A percentile compares a stretch with the other conserved stretches of the same genome.
Evolutionary conservation across 2,888 invertebrate species (phyloP).

Genomic region (Eilema depressum): DNA sequence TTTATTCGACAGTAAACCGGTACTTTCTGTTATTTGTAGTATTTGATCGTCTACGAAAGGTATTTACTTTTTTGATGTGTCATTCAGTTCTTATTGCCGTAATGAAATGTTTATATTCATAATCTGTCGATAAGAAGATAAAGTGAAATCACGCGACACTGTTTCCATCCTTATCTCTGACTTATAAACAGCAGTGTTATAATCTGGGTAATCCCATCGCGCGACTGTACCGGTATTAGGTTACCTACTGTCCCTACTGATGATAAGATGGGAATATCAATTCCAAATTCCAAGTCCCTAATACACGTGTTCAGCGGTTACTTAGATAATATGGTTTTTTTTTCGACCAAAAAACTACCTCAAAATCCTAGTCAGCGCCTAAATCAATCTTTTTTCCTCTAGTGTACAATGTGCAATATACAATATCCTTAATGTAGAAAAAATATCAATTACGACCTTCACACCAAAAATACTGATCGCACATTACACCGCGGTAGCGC

Average conservation of each 20-base stretch:
- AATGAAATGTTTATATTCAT: neutral
- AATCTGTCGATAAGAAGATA: neutral
- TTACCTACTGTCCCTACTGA: neutral
- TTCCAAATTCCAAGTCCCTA: no score
- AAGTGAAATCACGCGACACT: conserved; percentile 4
- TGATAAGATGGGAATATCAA: neutral
- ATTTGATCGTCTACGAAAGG: no score
- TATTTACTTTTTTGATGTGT: neutral
- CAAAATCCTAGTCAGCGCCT: no score
- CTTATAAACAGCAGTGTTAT: neutral
- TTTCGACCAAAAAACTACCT: no score
- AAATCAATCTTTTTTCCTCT: no score
- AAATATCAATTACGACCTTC: no score
- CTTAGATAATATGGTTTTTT: no score
- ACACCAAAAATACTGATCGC: no score
- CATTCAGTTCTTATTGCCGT: neutral
- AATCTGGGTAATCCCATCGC: neutral
- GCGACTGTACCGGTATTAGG: neutral
- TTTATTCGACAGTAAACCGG: neutral
- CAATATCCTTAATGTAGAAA: no score
- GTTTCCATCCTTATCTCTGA: neutral
- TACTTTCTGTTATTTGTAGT: neutral
- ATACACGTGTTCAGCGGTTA: no score
- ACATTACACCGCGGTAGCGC: no score
- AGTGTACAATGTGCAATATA: no score